Base-by-base conservation (phyloP, 2,888 invertebrate genomes). In the Dasypogon diadema region DNA sequence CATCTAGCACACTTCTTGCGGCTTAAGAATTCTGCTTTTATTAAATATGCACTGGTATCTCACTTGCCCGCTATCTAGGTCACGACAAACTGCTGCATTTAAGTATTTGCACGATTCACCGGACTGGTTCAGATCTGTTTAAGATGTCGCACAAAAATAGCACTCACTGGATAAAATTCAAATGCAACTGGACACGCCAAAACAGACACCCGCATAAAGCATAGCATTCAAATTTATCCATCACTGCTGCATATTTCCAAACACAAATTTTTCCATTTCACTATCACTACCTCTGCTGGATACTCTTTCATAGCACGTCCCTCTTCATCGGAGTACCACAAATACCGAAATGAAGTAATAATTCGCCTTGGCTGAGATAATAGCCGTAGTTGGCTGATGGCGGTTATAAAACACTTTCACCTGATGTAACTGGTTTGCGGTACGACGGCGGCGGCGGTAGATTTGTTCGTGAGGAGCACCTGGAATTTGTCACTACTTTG, bases 341-440 rank as follows among this genome's bases (percentile, higher is more conserved):
- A 46, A n/a, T 37, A 65, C 24, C 16, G 46, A 46, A 65, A 48
- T 65, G 46, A 65, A 65, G 24, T 65, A 46, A 48, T 37, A 16
- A 14, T 1, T 22, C 24, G 21, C 12, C 46, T 24, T 65, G 16
- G 14, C 65, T 48, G 42, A 65, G 21, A 37, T 65, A 65, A 65
- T 46, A 65, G 46, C 48, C 48, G 37, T 65, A 65, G 37, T 37
- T 18, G 37, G 34, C 60, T 48, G 58, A 21, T 12, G 46, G 46
- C 24, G 21, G 65, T 65, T 65, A 48, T 48, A 65, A 65, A 65
- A 65, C 65, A 65, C 65, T 65, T 65, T 65, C 65, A 65, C 65
- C 46, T 22, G 65, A 65, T 48, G 48, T 42, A 65, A 65, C 65
- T 65, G 65, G 24, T 65, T 65, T 48, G 16, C 46, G 42, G 22